Base-by-base conservation (phyloP, 2,888 invertebrate species). In the Troides helena region DNA sequence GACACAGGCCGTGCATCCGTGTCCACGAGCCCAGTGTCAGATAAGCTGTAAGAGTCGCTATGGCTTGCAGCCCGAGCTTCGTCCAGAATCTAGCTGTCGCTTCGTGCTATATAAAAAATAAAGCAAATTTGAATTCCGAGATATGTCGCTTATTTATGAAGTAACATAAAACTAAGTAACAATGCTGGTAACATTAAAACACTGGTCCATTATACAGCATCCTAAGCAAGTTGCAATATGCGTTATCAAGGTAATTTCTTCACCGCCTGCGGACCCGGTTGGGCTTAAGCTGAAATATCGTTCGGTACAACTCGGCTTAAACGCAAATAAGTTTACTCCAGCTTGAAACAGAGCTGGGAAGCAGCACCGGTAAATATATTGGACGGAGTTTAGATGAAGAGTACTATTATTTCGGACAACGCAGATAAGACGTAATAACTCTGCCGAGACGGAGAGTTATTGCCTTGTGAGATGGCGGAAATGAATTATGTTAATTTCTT, bases 271-370 rank as follows among this genome's bases (percentile, higher is more conserved):
- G 62, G 62, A 62, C 68, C 43, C 30, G 12, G 56, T 46, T 46
- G 65, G 62, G 36, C 65, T 69, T 65, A 62, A 17, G 17, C 57
- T 68, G 62, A 68, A 62, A 62, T 66, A 69, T 50, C n/a, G 65
- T 58, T 61, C 36, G 50, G 65, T 62, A 59, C 61, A 59, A 59
- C 21, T 63, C 53, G 64, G 62, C 67, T 67, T 60, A 50, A 57
- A 70, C 67, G 63, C 67, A 70, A 70, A 67, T 70, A 66, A 67
- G 70, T 67, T 67, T 59, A 62, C 62, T 58, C 65, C 10, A 8
- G 39, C 43, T 39, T 50, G 59, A 50, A 66, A 46, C 14, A 50
- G 50, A 46, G 12, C 25, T 56, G 21, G n/a, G 30, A 46, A 39
- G 46, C 58, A 30, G 30, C 23, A 14, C 58, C 59, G 65, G 50